Evolutionary conservation across 2,797 vertebrate species (phyloP).

Genomic region (Novumbra hubbsi): DNA sequence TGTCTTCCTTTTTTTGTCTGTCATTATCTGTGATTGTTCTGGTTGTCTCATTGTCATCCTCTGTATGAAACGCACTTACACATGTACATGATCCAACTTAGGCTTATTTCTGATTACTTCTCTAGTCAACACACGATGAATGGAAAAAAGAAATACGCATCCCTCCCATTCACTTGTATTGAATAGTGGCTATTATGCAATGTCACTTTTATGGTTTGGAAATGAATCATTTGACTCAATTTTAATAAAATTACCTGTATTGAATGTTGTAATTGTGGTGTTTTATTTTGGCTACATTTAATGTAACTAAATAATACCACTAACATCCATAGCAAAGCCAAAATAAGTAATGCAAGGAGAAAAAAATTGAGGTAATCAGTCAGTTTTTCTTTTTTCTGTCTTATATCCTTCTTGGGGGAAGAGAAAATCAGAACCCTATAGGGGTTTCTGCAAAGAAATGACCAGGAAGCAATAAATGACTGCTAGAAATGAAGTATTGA

Average conservation of each 20-base stretch:
- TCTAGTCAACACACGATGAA: not conserved
- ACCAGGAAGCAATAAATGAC: not conserved
- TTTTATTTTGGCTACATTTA: constrained; percentile 4
- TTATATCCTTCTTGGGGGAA: not conserved
- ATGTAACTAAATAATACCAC: too few species aligned
- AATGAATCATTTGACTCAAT: constrained; percentile 51
- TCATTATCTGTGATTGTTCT: constrained; percentile 21
- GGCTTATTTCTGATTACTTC: constrained; percentile 4
- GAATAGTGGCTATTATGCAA: constrained; percentile 19
- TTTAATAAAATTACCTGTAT: constrained; percentile 52
- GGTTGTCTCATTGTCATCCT: constrained; percentile 31
- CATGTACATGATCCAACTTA: not conserved
- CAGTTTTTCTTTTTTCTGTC: not conserved
- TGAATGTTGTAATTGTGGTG: constrained; percentile 3
- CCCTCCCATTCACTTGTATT: constrained; percentile 13
- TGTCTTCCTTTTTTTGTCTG: constrained; percentile 18
- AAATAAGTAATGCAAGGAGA: not conserved
- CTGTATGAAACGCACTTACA: constrained; percentile 53
- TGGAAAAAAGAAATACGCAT: not conserved
- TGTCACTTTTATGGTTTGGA: constrained; percentile 44
- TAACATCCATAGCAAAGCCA: not conserved
- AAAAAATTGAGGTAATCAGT: not conserved
- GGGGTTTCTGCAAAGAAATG: not conserved
- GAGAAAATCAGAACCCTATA: not conserved
- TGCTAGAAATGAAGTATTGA: constrained; percentile 1